Conservation (phyloP, 2,797 vertebrate species). For the Neosalanx taihuensis region DNA sequence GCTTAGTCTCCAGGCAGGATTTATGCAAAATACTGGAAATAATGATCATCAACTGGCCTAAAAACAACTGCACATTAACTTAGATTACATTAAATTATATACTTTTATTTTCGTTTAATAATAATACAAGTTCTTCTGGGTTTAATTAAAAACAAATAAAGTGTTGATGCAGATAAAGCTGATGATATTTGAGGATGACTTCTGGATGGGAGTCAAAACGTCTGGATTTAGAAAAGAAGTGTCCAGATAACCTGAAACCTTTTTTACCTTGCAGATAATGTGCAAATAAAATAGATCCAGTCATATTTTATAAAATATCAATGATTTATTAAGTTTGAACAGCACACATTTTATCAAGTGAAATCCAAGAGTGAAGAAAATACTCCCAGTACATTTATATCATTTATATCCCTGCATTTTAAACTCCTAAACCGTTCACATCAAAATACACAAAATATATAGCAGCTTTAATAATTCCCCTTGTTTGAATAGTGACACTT, state of each 20-base stretch:
- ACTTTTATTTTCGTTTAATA: not conserved
- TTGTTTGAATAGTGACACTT: conserved; percentile 48
- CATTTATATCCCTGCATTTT: conserved; percentile 35
- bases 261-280: not conserved
- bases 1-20: conserved; percentile 14
- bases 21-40: conserved; percentile 14
- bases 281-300: conserved; percentile 25
- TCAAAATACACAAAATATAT: conserved; percentile 63
- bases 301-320: conserved; percentile 64
- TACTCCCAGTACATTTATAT: conserved; percentile 47
- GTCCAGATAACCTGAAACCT: too few relatives aligned
- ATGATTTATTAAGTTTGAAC: conserved; percentile 70
- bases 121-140: too few relatives aligned
- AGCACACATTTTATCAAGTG: conserved; percentile 68
- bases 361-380: conserved; percentile 60
- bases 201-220: too few relatives aligned
- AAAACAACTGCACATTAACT: too few relatives aligned
- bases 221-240: too few relatives aligned
- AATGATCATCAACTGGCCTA: too few relatives aligned
- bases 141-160: not conserved
- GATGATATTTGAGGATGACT: too few relatives aligned
- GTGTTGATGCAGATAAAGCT: not conserved
- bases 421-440: conserved; percentile 57
- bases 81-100: too few relatives aligned
- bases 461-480: conserved; percentile 61